Evolutionary conservation across 2,888 invertebrate genomes (phyloP), one percentile per base, ranked within the genome.

Genomic region (Drosophila hamatofila): DNA sequence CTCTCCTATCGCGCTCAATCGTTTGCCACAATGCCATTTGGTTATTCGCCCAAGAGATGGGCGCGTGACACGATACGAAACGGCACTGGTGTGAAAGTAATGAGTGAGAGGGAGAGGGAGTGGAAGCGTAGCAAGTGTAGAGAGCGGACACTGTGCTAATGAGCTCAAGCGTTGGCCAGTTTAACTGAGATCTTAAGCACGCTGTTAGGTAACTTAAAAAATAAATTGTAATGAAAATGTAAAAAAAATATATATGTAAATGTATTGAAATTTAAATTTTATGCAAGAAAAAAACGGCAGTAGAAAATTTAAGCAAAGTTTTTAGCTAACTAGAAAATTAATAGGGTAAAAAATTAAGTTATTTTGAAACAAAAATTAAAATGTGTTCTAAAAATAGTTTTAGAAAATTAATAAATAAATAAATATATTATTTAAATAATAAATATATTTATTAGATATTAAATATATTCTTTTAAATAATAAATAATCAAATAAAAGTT

Each of bases 11-110:
- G 5, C 58, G 14, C 23, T 39, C 33, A 41, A 60, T 52, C 44
- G 52, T 54, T 58, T 16, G 44, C 41, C 41, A 41, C 64, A 72
- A 65, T 72, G 64, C 33, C 75, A 62, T 71, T 75, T 60, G 56
- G 23, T 60, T 48, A 65, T 23, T 44, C 9, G 12, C 18, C n/a
- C 6, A 37, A 59, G 77, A 44, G 65, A 21, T 46, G 65, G 33
- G 37, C 27, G 5, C 63, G 72, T 72, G 74, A 59, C 67, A 67
- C 74, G 62, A 37, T 2, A 4, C 25, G 66, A 33, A 2, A 25
- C 5, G 6, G n/a, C 35, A 21, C 9, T 11, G 23, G 9, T 16
- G 21, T 16, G 23, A 9, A 16, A 52, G 12, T 7, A 33, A 16
- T 7, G 44, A 44, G 12, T 9, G 23, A 21, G 21, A 12, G 42